Evolutionary conservation across 2,113 vertebrate genomes (phyloP).

Genomic region (Mastomys coucha): DNA sequence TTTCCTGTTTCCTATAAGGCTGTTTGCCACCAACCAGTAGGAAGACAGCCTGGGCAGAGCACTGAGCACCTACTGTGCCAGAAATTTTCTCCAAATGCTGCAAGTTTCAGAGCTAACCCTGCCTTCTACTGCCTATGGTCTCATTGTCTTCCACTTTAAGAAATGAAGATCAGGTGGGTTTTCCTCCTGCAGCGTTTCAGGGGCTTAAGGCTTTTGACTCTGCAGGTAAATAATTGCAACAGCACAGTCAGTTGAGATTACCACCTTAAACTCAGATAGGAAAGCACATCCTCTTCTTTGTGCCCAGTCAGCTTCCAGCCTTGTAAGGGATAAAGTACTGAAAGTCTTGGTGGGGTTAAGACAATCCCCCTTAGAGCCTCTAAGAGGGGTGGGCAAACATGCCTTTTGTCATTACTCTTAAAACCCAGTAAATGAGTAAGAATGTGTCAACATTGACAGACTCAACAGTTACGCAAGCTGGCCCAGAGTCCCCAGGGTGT

Average conservation of each 20-base stretch:
- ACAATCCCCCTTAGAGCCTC: not conserved
- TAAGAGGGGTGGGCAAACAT: not conserved
- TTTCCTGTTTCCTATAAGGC: not conserved
- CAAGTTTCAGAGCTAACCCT: not conserved
- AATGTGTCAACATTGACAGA: conserved; percentile 85
- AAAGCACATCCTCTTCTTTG: conserved; percentile 18
- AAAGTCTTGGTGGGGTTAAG: not conserved
- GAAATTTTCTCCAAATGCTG: not conserved
- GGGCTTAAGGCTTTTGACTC: not conserved
- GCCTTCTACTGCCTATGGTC: not conserved
- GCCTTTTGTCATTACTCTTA: conserved; percentile 26
- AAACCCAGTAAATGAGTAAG: conserved; percentile 82
- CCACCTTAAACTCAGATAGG: not conserved
- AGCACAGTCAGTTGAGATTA: not conserved
- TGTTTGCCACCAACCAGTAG: not conserved
- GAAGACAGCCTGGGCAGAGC: not conserved
- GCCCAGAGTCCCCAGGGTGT: fast-evolving
- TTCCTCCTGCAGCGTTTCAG: not conserved
- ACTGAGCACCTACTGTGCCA: not conserved
- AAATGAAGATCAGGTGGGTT: not conserved
- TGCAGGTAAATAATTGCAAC: conserved; percentile 24
- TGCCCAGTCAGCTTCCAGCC: not conserved
- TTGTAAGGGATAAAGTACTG: not conserved
- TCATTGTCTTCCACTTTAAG: not conserved
- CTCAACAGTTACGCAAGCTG: conserved; percentile 72